Percentiles rank a stretch among this genome's conserved stretches.
Conservation (phyloP, 2,797 vertebrate species). For the Ctenochaetus hawaiiensis region DNA sequence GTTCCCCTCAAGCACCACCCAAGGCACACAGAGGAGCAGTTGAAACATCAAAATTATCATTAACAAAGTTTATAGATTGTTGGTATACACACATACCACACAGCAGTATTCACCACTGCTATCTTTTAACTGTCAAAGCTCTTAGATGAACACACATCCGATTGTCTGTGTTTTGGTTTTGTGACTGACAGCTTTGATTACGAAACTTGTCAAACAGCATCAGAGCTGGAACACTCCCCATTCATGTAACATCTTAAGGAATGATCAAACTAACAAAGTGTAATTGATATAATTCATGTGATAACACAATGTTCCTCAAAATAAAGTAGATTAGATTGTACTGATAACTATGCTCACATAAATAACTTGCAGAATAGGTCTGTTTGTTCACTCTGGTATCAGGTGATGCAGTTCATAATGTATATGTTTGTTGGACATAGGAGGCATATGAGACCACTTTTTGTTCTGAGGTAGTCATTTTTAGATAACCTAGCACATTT, state of each 20-base stretch:
- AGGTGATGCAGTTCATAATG: constrained; percentile 9
- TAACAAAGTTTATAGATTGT: constrained; percentile 39
- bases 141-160: constrained; percentile 8
- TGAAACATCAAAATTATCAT: constrained; percentile 45
- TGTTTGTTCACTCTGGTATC: constrained; percentile 1
- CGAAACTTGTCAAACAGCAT: constrained; percentile 46
- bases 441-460: too few relatives aligned
- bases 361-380: not conserved
- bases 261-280: constrained; percentile 29
- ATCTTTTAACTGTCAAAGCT: not conserved
- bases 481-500: too few relatives aligned
- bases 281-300: constrained; percentile 23
- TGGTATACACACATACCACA: constrained; percentile 57
- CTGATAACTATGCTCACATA: not conserved
- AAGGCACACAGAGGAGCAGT: constrained; percentile 62
- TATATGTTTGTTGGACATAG: not conserved
- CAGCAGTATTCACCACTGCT: constrained; percentile 9
- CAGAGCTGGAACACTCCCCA: constrained; percentile 4
- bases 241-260: constrained; percentile 30
- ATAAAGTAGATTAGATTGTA: not conserved
- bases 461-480: too few relatives aligned
- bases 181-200: constrained; percentile 52
- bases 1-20: constrained; percentile 72
- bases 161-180: constrained; percentile 13
- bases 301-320: constrained; percentile 18